Percentiles rank a stretch among this genome's conserved stretches.
phyloP scores from a whole-genome alignment of 2,888 invertebrate genomes.

The Leptura quadrifasciata region DNA sequence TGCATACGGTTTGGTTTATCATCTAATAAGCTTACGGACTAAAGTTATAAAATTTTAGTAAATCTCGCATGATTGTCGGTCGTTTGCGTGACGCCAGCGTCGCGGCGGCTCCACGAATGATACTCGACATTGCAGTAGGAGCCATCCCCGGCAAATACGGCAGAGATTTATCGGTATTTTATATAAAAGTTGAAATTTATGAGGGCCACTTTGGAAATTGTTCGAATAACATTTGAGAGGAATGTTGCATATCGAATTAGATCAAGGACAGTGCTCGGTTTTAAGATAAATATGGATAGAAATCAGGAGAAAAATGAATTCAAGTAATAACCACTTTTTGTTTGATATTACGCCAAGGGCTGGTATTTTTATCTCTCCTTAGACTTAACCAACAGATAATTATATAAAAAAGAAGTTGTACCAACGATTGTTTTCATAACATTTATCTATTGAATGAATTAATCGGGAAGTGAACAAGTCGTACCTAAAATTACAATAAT shows the following conservation, averaged over 20 bases:
- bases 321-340: not conserved
- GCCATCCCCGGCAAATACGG: conserved; percentile 32
- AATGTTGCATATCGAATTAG: conserved; percentile 1
- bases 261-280: not conserved
- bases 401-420: too few species aligned
- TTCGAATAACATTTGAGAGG: conserved; percentile 23
- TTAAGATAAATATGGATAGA: not conserved
- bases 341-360: too few species aligned
- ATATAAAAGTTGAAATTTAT: conserved; percentile 31
- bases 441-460: too few species aligned
- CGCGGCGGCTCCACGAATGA: conserved; percentile 32
- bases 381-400: too few species aligned
- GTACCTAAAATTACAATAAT: too few species aligned
- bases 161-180: conserved; percentile 24
- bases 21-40: conserved; percentile 6
- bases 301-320: not conserved
- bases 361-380: too few species aligned
- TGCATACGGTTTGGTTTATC: not conserved
- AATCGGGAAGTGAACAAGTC: too few species aligned
- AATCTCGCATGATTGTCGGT: conserved; percentile 24
- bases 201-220: conserved; percentile 28
- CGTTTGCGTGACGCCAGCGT: conserved; percentile 36
- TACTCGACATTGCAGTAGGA: conserved; percentile 26
- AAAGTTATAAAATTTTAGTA: conserved; percentile 27
- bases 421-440: too few species aligned